Conservation (phyloP, 2,797 vertebrate genomes). For the Hemibagrus guttatus region DNA sequence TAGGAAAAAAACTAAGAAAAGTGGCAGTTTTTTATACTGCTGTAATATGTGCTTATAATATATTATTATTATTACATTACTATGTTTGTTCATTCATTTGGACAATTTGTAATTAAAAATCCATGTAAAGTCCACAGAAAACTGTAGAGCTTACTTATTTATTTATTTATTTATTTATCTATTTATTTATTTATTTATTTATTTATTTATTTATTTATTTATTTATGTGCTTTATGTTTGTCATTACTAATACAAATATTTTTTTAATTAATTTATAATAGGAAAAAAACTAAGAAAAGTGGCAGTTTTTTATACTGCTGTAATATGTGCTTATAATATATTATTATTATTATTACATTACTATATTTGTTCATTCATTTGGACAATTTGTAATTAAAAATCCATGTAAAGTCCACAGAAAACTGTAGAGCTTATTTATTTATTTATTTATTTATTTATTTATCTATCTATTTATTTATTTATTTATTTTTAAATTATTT, state of each 20-base stretch:
- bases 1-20: no score
- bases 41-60: background rate
- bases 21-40: background rate
- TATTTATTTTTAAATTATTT: no score
- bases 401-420: background rate
- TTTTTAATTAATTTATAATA: no score
- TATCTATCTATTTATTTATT: background rate
- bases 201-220: no score
- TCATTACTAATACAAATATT: background rate
- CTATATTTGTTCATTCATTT: background rate
- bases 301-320: background rate
- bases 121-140: background rate
- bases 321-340: background rate
- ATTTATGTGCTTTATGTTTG: no score
- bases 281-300: no score
- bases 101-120: background rate
- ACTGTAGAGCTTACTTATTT: background rate
- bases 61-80: background rate
- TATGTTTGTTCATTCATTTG: background rate
- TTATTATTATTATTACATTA: background rate
- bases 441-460: background rate
- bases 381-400: background rate
- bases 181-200: no score
- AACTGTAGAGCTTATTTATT: background rate
- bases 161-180: background rate